Evolutionary conservation across 2,797 vertebrate species (phyloP).

Genomic region (Simalia tracyae): DNA sequence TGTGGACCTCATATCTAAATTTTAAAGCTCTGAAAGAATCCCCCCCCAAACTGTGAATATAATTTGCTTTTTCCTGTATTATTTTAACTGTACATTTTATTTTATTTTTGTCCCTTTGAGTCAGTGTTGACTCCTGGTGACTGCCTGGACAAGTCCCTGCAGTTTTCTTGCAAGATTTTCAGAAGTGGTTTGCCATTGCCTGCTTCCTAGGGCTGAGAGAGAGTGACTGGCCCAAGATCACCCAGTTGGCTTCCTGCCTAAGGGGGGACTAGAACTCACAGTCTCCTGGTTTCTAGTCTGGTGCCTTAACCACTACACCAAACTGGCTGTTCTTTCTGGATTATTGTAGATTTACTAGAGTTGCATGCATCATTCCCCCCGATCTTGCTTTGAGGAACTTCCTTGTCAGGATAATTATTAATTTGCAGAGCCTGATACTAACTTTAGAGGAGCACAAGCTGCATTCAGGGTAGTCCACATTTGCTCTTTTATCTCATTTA

Average conservation of each 20-base stretch:
- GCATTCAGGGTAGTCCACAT: not conserved
- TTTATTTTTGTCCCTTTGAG: too few relatives aligned
- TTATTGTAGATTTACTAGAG: not conserved
- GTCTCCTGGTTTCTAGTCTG: not conserved
- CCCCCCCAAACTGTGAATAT: not conserved
- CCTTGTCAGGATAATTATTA: not conserved
- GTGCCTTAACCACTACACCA: not conserved
- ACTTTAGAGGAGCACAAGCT: not conserved
- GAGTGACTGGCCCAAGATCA: too few relatives aligned
- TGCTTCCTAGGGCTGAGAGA: too few relatives aligned
- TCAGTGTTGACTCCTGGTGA: too few relatives aligned
- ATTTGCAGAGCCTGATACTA: not conserved
- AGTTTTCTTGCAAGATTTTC: too few relatives aligned
- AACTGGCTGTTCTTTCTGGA: not conserved
- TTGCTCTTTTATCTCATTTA: not conserved
- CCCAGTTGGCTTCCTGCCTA: too few relatives aligned
- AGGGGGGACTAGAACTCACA: not conserved
- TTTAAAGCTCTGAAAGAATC: too few relatives aligned
- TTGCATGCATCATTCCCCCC: not conserved
- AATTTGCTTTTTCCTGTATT: too few relatives aligned
- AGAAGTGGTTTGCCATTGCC: too few relatives aligned
- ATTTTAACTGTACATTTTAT: too few relatives aligned
- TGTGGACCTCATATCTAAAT: not conserved
- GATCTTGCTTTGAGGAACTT: not conserved
- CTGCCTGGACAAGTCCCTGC: too few relatives aligned